phyloP scores from a whole-genome alignment of 2,113 vertebrate species.

The Calcarius ornatus region DNA sequence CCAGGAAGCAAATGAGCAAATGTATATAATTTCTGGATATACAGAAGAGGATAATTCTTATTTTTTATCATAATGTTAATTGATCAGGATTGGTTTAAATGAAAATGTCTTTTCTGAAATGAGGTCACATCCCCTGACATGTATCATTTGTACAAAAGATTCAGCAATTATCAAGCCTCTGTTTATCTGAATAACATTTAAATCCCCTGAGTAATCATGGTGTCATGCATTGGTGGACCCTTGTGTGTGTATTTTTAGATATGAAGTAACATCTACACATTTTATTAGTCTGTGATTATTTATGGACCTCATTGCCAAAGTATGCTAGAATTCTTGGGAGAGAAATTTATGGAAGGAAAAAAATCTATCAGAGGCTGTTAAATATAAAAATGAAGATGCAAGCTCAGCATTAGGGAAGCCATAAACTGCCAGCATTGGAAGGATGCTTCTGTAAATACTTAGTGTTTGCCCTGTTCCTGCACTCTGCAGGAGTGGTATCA shows the following conservation, averaged over 20 bases:
- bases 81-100: constrained; percentile 32
- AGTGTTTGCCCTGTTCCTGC: not conserved
- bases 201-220: not conserved
- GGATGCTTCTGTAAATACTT: not conserved
- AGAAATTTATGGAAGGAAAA: not conserved
- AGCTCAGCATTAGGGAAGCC: not conserved
- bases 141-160: not conserved
- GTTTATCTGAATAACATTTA: constrained; percentile 26
- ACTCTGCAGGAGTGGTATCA: not conserved
- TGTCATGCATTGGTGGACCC: not conserved
- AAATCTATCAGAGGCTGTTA: not conserved
- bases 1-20: not conserved
- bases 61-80: constrained; percentile 19
- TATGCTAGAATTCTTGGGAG: not conserved
- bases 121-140: constrained; percentile 22
- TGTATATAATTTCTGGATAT: not conserved
- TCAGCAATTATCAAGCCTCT: constrained; percentile 14
- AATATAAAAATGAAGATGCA: not conserved
- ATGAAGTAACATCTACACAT: not conserved
- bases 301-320: not conserved
- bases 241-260: not conserved
- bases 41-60: not conserved
- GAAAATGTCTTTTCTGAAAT: constrained; percentile 28
- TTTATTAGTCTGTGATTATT: not conserved
- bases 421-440: not conserved